Evolutionary conservation across 2,888 invertebrate genomes (phyloP).

Genomic region (Andrena chrysosceles): DNA sequence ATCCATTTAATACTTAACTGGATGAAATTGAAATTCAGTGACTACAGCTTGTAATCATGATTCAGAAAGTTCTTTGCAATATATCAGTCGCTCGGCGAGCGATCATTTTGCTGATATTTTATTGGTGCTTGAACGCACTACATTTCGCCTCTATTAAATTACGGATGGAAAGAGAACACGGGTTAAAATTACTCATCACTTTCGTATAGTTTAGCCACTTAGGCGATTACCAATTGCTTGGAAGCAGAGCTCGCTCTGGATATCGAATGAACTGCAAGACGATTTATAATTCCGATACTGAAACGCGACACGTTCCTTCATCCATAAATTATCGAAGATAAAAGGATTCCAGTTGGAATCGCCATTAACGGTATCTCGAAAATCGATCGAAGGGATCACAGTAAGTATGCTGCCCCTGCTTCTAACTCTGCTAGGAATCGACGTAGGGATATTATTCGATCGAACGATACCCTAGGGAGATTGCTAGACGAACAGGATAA

Average conservation of each 20-base stretch:
- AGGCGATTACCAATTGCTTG: constrained; percentile 12
- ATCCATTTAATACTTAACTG: too few relatives aligned
- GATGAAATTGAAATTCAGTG: too few relatives aligned
- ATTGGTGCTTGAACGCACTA: too few relatives aligned
- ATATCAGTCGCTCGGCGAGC: too few relatives aligned
- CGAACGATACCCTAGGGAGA: constrained; percentile 11
- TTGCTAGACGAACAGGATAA: background rate
- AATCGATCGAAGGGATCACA: constrained; percentile 1
- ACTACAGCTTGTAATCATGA: too few relatives aligned
- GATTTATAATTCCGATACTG: constrained; percentile 16
- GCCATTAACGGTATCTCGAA: constrained; percentile 11
- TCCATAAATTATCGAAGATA: constrained; percentile 14
- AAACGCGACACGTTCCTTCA: background rate
- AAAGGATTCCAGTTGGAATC: constrained; percentile 9
- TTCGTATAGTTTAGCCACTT: background rate
- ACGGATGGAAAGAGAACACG: too few relatives aligned
- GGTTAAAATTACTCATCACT: constrained; percentile 29
- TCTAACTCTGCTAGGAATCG: background rate
- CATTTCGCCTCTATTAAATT: too few relatives aligned
- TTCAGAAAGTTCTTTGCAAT: too few relatives aligned
- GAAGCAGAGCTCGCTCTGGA: constrained; percentile 11
- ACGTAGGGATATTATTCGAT: constrained; percentile 20
- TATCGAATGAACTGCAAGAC: background rate
- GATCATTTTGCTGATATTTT: too few relatives aligned
- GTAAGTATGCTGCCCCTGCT: background rate